These are phyloP conservation scores for Eupeodes latifasciatus DNA, from an alignment of 2,888 invertebrate species.

Conservation along the genomic window DNA sequence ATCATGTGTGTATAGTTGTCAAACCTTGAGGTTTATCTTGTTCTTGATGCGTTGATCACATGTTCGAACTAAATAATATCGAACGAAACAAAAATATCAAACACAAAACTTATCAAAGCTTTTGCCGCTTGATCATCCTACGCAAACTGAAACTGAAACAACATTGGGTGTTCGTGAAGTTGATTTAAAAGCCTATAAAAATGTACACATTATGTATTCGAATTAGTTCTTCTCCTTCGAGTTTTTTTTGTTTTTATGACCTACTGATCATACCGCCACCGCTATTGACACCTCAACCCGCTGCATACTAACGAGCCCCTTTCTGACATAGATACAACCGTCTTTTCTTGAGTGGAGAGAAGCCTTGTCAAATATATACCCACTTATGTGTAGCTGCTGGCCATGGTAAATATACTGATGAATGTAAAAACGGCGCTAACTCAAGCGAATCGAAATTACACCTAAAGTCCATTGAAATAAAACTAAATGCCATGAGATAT, in stretches of 20 bases:
- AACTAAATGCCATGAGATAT: constrained; percentile 39
- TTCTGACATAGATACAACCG: constrained; percentile 12
- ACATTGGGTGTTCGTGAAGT: constrained; percentile 53
- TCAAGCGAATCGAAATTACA: constrained; percentile 64
- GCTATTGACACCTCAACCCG: constrained; percentile 16
- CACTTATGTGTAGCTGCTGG: constrained; percentile 10
- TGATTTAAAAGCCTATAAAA: constrained; percentile 62
- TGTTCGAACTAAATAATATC: not conserved
- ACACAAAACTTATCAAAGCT: constrained; percentile 38
- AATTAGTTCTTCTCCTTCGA: constrained; percentile 25
- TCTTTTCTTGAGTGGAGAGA: not conserved
- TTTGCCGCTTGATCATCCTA: constrained; percentile 41
- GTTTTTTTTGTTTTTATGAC: constrained; percentile 5
- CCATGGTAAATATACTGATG: constrained; percentile 11
- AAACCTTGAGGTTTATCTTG: no score
- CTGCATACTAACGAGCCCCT: constrained; percentile 45
- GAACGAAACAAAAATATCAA: not conserved
- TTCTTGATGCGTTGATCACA: not conserved
- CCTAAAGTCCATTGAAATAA: constrained; percentile 33
- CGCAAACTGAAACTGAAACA: constrained; percentile 25
- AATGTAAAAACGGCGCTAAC: constrained; percentile 57
- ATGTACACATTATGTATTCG: constrained; percentile 37
- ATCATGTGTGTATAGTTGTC: no score
- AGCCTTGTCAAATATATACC: constrained; percentile 52
- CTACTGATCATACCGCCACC: constrained; percentile 11